These are phyloP conservation scores for Alosa sapidissima DNA, from an alignment of 2,797 vertebrate species.

Conservation along the genomic window DNA sequence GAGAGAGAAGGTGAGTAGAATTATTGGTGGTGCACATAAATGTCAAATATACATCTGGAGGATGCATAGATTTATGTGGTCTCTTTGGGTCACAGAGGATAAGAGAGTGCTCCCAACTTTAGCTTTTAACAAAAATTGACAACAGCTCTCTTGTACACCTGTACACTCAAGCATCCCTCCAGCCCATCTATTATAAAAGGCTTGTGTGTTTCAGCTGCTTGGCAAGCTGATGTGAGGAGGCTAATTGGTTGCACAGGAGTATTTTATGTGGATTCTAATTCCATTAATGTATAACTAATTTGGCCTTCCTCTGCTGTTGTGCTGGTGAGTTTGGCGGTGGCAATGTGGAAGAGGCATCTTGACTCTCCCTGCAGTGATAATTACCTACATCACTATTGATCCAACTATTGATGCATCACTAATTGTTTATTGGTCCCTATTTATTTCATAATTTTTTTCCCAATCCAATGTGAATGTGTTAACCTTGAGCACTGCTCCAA, in stretches of 20 bases:
- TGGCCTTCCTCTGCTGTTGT: constrained; percentile 68
- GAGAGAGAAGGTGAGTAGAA: too few species aligned
- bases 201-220: not conserved
- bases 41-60: too few species aligned
- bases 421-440: constrained; percentile 76
- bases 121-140: not conserved
- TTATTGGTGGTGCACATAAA: too few species aligned
- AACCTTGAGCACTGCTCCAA: constrained; percentile 70
- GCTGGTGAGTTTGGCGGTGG: constrained; percentile 68
- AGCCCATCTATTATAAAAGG: not conserved
- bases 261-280: constrained; percentile 48
- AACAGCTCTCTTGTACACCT: not conserved
- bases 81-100: too few species aligned
- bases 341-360: constrained; percentile 72
- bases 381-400: constrained; percentile 81
- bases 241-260: constrained; percentile 14
- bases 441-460: constrained; percentile 69
- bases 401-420: constrained; percentile 75
- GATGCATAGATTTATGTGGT: too few species aligned
- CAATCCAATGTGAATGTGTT: constrained; percentile 60
- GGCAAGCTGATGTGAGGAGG: not conserved
- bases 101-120: not conserved
- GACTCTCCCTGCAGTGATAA: constrained; percentile 79
- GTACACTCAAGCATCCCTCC: not conserved
- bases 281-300: constrained; percentile 74